phyloP scores from a whole-genome alignment of 1,140 invertebrate genomes.

The Drosophila parvula region DNA sequence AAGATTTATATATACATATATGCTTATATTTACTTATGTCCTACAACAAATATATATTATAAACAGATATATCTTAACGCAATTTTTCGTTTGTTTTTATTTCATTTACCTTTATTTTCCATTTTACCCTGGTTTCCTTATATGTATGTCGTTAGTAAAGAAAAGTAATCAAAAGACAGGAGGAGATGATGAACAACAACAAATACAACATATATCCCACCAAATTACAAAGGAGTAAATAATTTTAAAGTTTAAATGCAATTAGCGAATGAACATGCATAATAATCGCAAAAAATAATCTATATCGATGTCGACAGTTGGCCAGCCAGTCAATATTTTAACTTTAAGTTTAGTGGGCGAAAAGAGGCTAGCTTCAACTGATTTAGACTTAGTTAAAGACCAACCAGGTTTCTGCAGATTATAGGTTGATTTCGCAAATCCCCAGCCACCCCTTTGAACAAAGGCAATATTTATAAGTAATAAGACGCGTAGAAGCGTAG shows the following conservation, averaged over 20 bases:
- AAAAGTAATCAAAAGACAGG: constrained; percentile 59
- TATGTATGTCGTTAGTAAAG: neutral
- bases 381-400: constrained; percentile 64
- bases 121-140: neutral
- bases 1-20: constrained; percentile 52
- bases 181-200: constrained; percentile 52
- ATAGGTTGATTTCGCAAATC: constrained; percentile 46
- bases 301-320: constrained; percentile 9
- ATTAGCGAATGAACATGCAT: constrained; percentile 20
- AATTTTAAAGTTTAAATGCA: constrained; percentile 46
- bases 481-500: neutral
- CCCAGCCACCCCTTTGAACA: constrained; percentile 8
- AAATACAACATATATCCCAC: constrained; percentile 81
- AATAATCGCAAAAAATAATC: constrained; percentile 27
- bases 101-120: neutral
- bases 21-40: constrained; percentile 72
- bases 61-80: constrained; percentile 52
- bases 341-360: constrained; percentile 39
- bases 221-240: constrained; percentile 72
- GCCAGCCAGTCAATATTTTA: constrained; percentile 40
- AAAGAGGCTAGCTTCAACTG: constrained; percentile 55
- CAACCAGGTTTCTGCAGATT: constrained; percentile 74
- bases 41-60: constrained; percentile 68
- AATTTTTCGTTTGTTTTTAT: constrained; percentile 23
- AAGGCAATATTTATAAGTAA: neutral